phyloP scores from a whole-genome alignment of 2,888 invertebrate genomes.

The Chalcosyrphus nemorum region DNA sequence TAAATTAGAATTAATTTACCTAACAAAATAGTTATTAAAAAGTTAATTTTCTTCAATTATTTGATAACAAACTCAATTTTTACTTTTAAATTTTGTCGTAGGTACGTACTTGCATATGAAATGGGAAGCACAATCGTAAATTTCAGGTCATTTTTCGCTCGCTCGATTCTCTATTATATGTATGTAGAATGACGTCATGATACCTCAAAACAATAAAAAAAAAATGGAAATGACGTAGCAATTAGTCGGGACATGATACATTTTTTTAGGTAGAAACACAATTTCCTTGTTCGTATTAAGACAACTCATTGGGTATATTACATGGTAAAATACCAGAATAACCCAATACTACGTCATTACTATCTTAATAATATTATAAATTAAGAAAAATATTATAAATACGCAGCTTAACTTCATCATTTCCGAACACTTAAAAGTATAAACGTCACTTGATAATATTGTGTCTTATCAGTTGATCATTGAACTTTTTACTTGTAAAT shows the following conservation, averaged over 20 bases:
- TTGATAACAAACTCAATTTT: too few species aligned
- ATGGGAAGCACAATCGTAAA: background rate
- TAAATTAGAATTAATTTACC: too few species aligned
- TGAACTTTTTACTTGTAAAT: slow-evolving; percentile 14
- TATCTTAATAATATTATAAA: background rate
- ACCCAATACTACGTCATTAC: background rate
- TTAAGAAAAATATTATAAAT: background rate
- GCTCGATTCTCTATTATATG: background rate
- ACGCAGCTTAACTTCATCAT: background rate
- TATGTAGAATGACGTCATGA: too few species aligned
- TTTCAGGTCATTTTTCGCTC: background rate
- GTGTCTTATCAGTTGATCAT: slow-evolving; percentile 4
- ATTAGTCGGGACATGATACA: background rate
- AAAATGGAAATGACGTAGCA: slow-evolving; percentile 16
- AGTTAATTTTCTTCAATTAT: too few species aligned
- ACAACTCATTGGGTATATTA: background rate
- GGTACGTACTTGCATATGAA: too few species aligned
- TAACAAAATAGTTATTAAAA: too few species aligned
- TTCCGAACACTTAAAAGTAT: background rate
- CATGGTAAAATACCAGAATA: background rate
- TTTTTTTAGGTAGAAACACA: background rate
- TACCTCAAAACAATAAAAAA: too few species aligned
- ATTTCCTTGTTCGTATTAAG: background rate
- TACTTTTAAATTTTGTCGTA: too few species aligned
- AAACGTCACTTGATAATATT: background rate